phyloP scores from a whole-genome alignment of 2,797 vertebrate species.

The Myotis planiceps region DNA sequence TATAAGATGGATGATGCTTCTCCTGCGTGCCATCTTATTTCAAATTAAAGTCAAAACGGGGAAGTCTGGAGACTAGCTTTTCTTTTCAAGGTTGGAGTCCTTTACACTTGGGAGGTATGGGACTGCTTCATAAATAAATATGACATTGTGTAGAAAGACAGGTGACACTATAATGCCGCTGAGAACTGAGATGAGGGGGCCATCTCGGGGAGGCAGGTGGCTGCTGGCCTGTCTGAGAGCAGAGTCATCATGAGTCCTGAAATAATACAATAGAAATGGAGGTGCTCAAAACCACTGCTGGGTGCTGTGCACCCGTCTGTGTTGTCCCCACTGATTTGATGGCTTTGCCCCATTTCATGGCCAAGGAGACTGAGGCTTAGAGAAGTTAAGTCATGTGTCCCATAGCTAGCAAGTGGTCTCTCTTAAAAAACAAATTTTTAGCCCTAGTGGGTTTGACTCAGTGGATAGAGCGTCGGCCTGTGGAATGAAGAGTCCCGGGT shows the following conservation, averaged over 20 bases:
- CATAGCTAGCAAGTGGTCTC: background rate
- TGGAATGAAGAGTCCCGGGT: no score
- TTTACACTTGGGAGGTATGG: background rate
- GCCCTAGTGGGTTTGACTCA: no score
- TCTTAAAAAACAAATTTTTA: background rate
- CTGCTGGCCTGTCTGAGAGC: background rate
- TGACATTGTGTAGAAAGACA: background rate
- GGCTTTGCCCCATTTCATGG: background rate
- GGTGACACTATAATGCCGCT: fast-evolving
- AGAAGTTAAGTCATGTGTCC: background rate
- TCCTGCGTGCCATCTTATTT: background rate
- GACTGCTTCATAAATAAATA: background rate
- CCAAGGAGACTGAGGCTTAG: background rate
- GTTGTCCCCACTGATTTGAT: background rate
- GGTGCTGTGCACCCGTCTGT: fast-evolving
- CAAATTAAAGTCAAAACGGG: background rate
- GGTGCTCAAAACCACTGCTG: background rate
- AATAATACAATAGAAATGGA: background rate
- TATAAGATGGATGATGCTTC: fast-evolving
- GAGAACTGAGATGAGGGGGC: background rate
- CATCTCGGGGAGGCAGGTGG: background rate
- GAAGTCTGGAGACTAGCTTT: background rate
- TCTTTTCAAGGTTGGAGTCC: background rate
- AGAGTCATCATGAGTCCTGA: background rate
- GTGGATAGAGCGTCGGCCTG: no score